Conservation (phyloP, 2,113 vertebrate genomes). For the Empidonax traillii region DNA sequence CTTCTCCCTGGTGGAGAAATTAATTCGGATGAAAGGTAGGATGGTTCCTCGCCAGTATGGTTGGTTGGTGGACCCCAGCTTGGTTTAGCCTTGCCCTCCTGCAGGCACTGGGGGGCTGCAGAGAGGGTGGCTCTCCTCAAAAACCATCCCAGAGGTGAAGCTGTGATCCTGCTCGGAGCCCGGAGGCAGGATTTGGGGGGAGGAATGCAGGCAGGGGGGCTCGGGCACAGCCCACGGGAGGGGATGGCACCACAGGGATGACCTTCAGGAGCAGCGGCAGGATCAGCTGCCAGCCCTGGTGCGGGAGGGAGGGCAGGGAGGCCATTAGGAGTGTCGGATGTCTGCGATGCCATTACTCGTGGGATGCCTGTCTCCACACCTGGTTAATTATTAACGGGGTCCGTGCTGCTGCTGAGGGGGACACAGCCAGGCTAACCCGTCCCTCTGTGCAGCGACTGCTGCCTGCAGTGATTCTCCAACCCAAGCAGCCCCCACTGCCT, state of each 20-base stretch:
- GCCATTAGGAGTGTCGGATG: slow-evolving; percentile 8
- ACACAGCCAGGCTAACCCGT: neutral
- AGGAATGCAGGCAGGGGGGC: neutral
- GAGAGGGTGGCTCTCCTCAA: neutral
- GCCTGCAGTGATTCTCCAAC: neutral
- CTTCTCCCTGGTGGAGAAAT: neutral
- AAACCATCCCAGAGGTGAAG: neutral
- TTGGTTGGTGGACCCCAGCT: neutral
- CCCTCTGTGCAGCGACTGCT: neutral
- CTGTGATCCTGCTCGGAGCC: neutral
- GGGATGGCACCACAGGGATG: neutral
- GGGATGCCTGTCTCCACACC: neutral
- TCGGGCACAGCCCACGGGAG: rapidly evolving
- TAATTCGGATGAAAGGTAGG: neutral
- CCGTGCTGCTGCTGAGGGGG: neutral
- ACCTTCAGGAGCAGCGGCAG: neutral
- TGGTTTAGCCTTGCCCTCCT: neutral
- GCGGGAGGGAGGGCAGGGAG: rapidly evolving
- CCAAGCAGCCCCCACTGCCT: neutral
- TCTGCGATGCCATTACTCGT: neutral
- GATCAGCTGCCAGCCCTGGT: neutral
- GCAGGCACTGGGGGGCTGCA: neutral
- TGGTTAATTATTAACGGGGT: slow-evolving; percentile 21
- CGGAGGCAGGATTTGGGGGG: rapidly evolving
- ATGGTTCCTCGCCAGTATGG: neutral